Evolutionary conservation across 2,888 invertebrate species (phyloP), one percentile per base, ranked within the genome.

Genomic region (Neocrepidodera transversa): DNA sequence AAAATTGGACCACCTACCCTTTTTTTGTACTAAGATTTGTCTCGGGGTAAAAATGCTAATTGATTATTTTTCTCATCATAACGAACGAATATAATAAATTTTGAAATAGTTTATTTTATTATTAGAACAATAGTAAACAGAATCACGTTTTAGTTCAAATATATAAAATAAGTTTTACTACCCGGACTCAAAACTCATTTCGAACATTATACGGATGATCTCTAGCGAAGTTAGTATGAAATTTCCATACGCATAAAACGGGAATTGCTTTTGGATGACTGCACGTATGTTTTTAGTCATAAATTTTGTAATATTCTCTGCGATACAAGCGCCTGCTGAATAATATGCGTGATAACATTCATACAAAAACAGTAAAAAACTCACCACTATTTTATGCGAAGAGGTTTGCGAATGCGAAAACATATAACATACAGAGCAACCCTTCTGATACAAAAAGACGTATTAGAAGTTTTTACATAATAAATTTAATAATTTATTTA

Each of bases 181-280:
- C 43, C 30, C 52, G n/a, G 7, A 20, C 36, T 50, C 23, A 4
- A 18, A 32, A 53, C 53, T 53, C 53, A 53, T 53, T 53, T 32
- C 18, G 14, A 53, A 53, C 45, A 23, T 54, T 54, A 53, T 45
- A 43, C 45, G 35, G 54, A 45, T 54, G 54, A 54, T 54, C 45
- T 45, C 54, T 36, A 17, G 45, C 20, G 52, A 30, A 53, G 54
- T 49, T 28, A 6, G 49, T 40, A 53, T 53, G 43, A 38, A 60
- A 54, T 60, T 60, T 60, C 43, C 59, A 60, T 60, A 60, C 59
- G 42, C 50, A 55, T 60, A 60, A 60, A 60, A 55, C 50, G 18
- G n/a, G 45, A 60, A 54, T 38, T 50, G 35, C 45, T 59, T 50
- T 54, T 38, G 36, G 54, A 54, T 55, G 54, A 49, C 38, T 42